A percentile compares a stretch with the other conserved stretches of the same genome.
Evolutionary conservation across 2,113 vertebrate genomes (phyloP).

Genomic region (Talpa occidentalis): DNA sequence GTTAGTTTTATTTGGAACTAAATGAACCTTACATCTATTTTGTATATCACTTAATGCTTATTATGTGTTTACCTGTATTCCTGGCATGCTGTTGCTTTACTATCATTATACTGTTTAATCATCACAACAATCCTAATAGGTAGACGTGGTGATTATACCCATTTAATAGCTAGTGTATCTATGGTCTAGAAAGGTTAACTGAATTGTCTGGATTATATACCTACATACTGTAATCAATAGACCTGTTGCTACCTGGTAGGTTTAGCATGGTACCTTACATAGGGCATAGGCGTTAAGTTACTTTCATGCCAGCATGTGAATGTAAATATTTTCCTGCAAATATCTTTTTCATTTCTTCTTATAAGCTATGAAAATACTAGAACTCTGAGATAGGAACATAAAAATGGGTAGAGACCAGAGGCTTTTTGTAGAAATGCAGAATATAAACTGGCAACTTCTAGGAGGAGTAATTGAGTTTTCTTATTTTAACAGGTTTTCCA

Average conservation of each 20-base stretch:
- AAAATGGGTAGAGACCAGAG: neutral
- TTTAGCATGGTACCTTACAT: neutral
- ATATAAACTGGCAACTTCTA: conserved; percentile 30
- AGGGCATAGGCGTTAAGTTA: neutral
- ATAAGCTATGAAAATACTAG: conserved; percentile 33
- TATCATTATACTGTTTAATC: conserved; percentile 11
- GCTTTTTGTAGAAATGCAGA: conserved; percentile 42
- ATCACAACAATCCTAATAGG: neutral
- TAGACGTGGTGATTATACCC: neutral
- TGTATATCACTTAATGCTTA: neutral
- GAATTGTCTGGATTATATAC: neutral
- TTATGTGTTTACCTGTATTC: neutral
- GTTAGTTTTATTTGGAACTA: neutral
- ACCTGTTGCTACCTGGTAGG: neutral
- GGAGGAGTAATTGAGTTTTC: conserved; percentile 60
- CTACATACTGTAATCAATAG: neutral
- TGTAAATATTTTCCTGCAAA: neutral
- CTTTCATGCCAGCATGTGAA: neutral
- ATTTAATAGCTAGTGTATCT: neutral
- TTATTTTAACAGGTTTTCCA: conserved; percentile 59
- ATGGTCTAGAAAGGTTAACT: neutral
- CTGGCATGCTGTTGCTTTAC: neutral
- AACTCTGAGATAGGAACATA: neutral
- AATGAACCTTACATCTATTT: neutral
- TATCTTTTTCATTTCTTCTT: conserved; percentile 1